These are phyloP conservation scores for Spatulosminthurus flaviceps DNA, from an alignment of 2,888 invertebrate genomes.

Conservation along the genomic window DNA sequence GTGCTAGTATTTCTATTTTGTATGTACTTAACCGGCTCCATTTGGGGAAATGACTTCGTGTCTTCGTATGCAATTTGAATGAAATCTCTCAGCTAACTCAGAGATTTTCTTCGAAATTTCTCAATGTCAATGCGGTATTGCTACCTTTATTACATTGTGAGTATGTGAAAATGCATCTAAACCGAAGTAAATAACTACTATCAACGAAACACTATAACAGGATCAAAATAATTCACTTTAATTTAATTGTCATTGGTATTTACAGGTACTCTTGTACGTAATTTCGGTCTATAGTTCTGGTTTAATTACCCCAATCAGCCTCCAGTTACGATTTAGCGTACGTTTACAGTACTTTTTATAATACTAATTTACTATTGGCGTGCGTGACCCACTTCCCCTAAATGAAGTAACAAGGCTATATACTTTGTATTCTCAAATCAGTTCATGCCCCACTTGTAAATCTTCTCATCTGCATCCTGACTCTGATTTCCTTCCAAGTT, in stretches of 20 bases:
- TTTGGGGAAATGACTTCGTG: no score
- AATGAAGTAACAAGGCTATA: background rate
- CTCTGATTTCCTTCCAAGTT: no score
- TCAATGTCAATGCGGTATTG: no score
- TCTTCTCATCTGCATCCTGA: background rate
- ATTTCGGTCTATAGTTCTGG: constrained; percentile 20
- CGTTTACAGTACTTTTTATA: constrained; percentile 12
- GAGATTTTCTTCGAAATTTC: no score
- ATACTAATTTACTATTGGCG: constrained; percentile 22
- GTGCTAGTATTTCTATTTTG: no score
- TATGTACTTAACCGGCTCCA: no score
- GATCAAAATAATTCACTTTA: constrained; percentile 1
- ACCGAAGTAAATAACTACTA: no score
- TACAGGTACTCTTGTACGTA: constrained; percentile 43
- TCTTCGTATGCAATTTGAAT: no score
- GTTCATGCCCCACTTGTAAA: background rate
- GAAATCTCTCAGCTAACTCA: no score
- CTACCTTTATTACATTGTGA: no score
- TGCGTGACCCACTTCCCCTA: background rate
- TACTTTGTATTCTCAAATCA: constrained; percentile 14
- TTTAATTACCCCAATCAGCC: constrained; percentile 11
- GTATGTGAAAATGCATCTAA: no score
- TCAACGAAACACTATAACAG: no score
- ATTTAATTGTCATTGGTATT: constrained; percentile 15
- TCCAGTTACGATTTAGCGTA: constrained; percentile 11